phyloP scores from a whole-genome alignment of 2,113 vertebrate genomes.

The Ageneiosus marmoratus region DNA sequence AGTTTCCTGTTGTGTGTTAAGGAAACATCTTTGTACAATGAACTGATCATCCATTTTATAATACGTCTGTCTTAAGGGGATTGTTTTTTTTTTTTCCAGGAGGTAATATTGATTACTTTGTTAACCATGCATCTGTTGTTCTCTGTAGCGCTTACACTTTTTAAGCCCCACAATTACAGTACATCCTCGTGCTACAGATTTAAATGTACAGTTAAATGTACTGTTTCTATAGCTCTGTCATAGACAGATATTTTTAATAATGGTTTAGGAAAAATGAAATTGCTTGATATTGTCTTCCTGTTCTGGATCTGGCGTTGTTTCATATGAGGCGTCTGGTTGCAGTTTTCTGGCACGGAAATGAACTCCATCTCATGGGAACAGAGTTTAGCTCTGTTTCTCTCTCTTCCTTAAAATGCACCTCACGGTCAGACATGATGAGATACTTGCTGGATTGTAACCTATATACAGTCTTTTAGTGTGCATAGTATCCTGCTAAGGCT shows the following conservation, averaged over 20 bases:
- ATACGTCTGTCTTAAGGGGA: background rate
- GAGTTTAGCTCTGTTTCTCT: background rate
- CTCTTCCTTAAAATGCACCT: background rate
- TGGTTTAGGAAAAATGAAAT: background rate
- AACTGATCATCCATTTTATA: background rate
- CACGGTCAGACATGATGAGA: background rate
- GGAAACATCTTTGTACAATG: background rate
- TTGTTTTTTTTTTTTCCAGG: background rate
- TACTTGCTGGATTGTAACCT: background rate
- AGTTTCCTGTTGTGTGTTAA: background rate
- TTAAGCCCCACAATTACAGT: background rate
- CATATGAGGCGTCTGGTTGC: background rate
- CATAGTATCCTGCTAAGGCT: background rate
- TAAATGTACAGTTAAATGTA: background rate
- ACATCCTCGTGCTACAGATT: background rate
- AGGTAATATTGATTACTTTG: background rate
- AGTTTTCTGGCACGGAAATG: background rate
- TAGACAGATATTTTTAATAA: background rate
- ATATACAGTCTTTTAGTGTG: background rate
- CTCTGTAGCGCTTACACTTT: background rate
- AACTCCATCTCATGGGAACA: background rate
- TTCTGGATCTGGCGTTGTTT: background rate
- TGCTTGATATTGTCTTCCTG: background rate
- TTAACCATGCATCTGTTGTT: background rate
- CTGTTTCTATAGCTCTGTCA: background rate